Base-by-base conservation (phyloP, 2,113 vertebrate species). In the Corythornis cristatus region DNA sequence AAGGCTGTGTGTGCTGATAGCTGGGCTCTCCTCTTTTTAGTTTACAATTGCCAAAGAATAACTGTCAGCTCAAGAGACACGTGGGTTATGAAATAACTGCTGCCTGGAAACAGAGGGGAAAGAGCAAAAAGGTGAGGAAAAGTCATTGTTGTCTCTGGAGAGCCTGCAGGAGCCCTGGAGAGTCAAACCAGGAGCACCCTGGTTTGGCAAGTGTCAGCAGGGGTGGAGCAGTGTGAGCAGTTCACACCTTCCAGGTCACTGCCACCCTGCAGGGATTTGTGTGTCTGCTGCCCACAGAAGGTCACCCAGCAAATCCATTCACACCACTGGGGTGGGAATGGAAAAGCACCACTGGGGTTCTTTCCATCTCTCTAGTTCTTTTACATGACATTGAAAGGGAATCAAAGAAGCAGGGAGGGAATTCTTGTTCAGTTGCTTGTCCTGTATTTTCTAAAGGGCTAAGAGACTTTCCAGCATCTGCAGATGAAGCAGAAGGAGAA, bases 21-120 rank as follows among this genome's bases (percentile, higher is more conserved):
- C 33, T 40, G 19, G 17, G 50, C 9, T 4, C n/a, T 84, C 7
- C 0, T 37, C 21, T 58, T 74, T 60, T 33, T 51, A 86, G 48
- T 42, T 57, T 70, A 45, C 48, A 25, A 42, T 85, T 93, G 73
- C 77, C 45, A 37, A 86, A 89, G 81, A 90, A 56, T 88, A 94
- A 60, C 77, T 72, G 66, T 45, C 85, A 66, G 2, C 82, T 76
- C 9, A 11, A 58, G 66, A 50, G 60, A n/a, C 33, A 19, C 1
- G 1, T 3, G 43, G 67, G 33, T 94, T 89, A 51, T 93, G 93
- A 89, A 88, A 83, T 91, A 95, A 82, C 74, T 82, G 70, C 62
- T 73, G 2, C 57, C 83, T 70, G 90, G 33, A 85, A 76, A 68
- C 5, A 33, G 29, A 45, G 9, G 35, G 68, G 70, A 75, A 76